phyloP scores from a whole-genome alignment of 2,113 vertebrate genomes.

The Carlito syrichta region DNA sequence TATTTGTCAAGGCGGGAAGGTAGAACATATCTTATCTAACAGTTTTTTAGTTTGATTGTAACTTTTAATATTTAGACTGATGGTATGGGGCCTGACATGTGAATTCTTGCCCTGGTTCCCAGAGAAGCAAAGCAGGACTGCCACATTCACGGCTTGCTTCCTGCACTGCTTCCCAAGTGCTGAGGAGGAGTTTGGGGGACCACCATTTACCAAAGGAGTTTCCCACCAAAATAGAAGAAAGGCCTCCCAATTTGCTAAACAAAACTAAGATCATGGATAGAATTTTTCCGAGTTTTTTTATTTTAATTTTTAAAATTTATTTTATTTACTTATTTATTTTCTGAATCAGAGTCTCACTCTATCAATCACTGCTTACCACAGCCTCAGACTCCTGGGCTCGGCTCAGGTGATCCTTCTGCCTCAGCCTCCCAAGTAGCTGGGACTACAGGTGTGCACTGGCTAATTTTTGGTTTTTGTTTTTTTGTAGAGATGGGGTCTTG shows the following conservation, averaged over 20 bases:
- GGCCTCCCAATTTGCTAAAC: neutral
- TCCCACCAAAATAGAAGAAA: neutral
- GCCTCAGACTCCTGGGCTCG: neutral
- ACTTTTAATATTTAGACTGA: slow-evolving; percentile 29
- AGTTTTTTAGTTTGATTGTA: slow-evolving; percentile 23
- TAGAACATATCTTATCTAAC: slow-evolving; percentile 29
- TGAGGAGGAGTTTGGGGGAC: neutral
- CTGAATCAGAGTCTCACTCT: neutral
- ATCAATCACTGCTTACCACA: neutral
- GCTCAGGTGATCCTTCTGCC: neutral
- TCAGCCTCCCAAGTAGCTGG: neutral
- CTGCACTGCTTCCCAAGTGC: neutral
- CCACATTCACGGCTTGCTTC: neutral
- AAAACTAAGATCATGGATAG: neutral
- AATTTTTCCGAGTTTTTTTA: neutral
- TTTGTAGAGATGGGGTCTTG: neutral
- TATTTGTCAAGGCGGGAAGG: neutral
- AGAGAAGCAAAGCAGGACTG: neutral
- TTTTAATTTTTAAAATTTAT: neutral
- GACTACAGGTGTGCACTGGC: neutral
- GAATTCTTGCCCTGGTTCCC: neutral
- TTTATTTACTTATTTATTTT: too few species aligned
- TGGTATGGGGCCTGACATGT: neutral
- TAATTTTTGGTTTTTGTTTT: neutral
- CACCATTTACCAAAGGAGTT: neutral